Evolutionary conservation across 2,113 vertebrate species (phyloP).

Genomic region (Psittacus erithacus): DNA sequence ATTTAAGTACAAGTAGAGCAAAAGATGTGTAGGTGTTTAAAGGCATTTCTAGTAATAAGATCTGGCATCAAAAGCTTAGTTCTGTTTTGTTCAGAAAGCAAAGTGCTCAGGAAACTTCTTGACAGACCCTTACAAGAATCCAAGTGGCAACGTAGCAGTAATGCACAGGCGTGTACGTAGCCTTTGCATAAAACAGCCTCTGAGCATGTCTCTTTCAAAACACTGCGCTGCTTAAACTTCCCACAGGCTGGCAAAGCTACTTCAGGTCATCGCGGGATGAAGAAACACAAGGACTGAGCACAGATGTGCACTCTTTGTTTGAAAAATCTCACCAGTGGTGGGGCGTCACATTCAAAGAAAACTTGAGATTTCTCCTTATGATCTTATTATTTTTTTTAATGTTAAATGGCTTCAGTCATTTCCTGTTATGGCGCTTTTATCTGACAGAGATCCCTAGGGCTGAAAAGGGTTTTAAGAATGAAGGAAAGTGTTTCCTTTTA

Average conservation of each 20-base stretch:
- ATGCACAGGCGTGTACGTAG: not conserved
- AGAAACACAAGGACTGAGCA: not conserved
- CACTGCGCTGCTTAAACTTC: not conserved
- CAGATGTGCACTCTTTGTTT: not conserved
- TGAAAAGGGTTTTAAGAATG: not conserved
- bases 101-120: not conserved
- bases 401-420: not conserved
- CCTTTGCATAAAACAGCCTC: not conserved
- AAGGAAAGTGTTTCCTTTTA: not conserved
- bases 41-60: not conserved
- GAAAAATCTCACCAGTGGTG: not conserved
- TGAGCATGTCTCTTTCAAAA: not conserved
- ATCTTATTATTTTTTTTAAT: not conserved
- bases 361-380: not conserved
- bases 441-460: accelerated
- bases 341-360: not conserved
- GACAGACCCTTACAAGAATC: not conserved
- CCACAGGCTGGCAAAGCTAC: not conserved
- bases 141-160: not conserved
- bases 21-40: not conserved
- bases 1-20: not conserved
- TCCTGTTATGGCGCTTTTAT: not conserved
- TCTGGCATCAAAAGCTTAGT: not conserved
- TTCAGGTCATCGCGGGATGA: not conserved
- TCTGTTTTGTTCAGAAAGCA: not conserved